Conservation (phyloP, 2,888 invertebrate species). For the Bellardia bayeri region DNA sequence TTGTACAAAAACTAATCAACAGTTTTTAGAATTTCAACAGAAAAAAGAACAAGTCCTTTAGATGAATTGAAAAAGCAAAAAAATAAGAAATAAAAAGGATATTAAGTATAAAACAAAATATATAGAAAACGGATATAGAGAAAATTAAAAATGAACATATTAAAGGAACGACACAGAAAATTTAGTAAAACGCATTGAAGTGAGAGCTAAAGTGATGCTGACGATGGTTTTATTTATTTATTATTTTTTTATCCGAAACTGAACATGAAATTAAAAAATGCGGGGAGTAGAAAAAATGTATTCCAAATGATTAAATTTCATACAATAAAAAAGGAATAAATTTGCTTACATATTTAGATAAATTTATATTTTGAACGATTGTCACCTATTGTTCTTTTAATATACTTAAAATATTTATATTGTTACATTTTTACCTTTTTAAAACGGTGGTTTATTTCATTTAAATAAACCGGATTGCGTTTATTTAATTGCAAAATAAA, state of each 20-base stretch:
- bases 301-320: neutral
- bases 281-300: neutral
- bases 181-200: neutral
- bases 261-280: neutral
- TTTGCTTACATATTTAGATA: too few species aligned
- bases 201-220: neutral
- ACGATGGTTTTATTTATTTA: neutral
- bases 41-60: conserved; percentile 3
- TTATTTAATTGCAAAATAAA: too few species aligned
- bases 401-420: too few species aligned
- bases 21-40: conserved; percentile 2
- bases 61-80: neutral
- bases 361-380: too few species aligned
- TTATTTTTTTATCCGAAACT: too few species aligned
- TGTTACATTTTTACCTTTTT: too few species aligned
- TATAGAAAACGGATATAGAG: conserved; percentile 45
- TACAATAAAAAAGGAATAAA: neutral
- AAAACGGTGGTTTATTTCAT: too few species aligned
- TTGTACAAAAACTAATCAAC: conserved; percentile 40
- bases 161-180: neutral
- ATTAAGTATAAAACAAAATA: conserved; percentile 44
- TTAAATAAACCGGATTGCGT: too few species aligned
- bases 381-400: too few species aligned
- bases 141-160: conserved; percentile 44
- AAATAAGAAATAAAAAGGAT: conserved; percentile 31